Evolutionary conservation across 2,113 vertebrate species (phyloP), one percentile per base, ranked within the genome.

Genomic region (Pangasianodon gigas): DNA sequence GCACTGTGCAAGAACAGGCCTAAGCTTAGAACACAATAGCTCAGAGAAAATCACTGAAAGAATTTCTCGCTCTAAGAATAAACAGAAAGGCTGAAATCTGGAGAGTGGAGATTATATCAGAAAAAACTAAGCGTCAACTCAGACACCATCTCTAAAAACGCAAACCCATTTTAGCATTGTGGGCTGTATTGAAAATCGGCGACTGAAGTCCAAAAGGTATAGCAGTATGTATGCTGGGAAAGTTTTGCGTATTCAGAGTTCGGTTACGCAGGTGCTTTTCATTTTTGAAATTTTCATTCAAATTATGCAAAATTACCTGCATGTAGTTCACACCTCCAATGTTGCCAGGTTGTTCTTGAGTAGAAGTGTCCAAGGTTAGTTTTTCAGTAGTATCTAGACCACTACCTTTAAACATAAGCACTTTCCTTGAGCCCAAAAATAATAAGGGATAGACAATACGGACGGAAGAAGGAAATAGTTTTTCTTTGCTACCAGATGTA

Each of bases 71-170:
- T 74, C 13, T 16, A 74, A 87, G 51, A 75, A 54, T 14, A 37
- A 56, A 37, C 51, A 74, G 46, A 67, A 88, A n/a, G 32, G 48
- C 41, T 67, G 26, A 91, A 90, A 16, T n/a, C 21, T 48, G 44
- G 2, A 44, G 74, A 32, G 18, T 44, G 18, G 71, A 69, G n/a
- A 69, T n/a, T 69, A 69, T 14, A 75, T 44, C 32, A 74, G n/a
- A 69, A 32, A 4, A 69, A 21, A 1, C n/a, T 21, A 79, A 60
- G 21, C 24, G 62, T 85, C 26, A 29, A 60, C 67, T 71, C 5
- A 8, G 84, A 41, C 65, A 67, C 81, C 86, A n/a, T n/a, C 77
- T 56, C 74, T 75, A 52, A 21, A 79, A 62, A n/a, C 37, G 24
- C 52, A 32, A 88, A 13, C 79, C n/a, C 16, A 14, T 60, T 51